A percentile compares a stretch with the other conserved stretches of the same genome.
Conservation (phyloP, 1,140 invertebrate species). For the Zaprionus davidi region DNA sequence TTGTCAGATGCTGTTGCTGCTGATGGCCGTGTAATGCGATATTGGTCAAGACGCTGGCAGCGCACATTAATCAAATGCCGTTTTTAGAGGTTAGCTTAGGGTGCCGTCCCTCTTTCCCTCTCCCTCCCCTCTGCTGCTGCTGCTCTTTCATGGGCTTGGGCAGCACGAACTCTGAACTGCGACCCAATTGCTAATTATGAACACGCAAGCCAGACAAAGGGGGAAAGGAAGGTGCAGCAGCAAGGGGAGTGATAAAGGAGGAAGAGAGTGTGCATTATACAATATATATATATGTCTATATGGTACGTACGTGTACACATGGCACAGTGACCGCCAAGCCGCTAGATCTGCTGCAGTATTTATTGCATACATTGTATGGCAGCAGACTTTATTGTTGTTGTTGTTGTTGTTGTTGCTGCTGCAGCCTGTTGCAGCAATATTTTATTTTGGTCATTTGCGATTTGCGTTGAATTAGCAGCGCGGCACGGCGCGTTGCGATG, state of each 20-base stretch:
- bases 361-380: conserved; percentile 35
- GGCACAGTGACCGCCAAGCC: conserved; percentile 43
- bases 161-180: conserved; percentile 37
- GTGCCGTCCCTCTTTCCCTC: not conserved
- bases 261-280: not conserved
- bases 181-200: conserved; percentile 54
- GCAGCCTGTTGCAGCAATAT: conserved; percentile 36
- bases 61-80: conserved; percentile 46
- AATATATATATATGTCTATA: not conserved
- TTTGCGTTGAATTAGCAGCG: conserved; percentile 58
- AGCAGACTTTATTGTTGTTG: conserved; percentile 28
- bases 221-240: not conserved
- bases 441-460: conserved; percentile 61
- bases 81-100: conserved; percentile 21
- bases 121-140: not conserved
- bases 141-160: not conserved
- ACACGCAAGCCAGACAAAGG: conserved; percentile 15
- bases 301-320: conserved; percentile 30
- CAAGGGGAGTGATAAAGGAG: not conserved
- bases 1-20: conserved; percentile 13
- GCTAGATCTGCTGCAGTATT: conserved; percentile 25
- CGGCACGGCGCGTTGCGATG: conserved; percentile 31
- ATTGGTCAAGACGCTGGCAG: conserved; percentile 22
- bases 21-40: conserved; percentile 46
- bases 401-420: conserved; percentile 14